Conservation (phyloP, 2,797 vertebrate species). For the Cyprinodon diabolis region DNA sequence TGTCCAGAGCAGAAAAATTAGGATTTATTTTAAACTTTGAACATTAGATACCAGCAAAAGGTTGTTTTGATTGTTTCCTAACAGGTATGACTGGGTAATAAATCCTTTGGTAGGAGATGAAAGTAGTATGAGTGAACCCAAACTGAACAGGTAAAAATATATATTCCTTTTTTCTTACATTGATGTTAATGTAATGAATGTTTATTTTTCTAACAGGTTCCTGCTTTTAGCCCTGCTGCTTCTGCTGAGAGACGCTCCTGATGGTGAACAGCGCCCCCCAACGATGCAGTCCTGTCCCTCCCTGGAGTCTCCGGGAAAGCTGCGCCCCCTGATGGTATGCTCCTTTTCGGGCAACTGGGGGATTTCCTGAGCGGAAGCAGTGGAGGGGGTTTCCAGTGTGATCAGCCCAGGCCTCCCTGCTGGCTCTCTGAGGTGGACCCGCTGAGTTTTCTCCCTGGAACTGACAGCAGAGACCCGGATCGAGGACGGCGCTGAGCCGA, state of each 20-base stretch:
- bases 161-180: no score
- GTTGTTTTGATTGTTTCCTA: no score
- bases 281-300: background rate
- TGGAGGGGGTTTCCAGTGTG: conserved; percentile 83
- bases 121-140: no score
- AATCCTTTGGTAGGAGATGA: no score
- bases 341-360: conserved; percentile 69
- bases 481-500: background rate
- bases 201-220: no score
- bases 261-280: background rate
- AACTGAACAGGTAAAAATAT: no score
- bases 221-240: no score
- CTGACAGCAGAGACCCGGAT: conserved; percentile 5
- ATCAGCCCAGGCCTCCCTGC: conserved; percentile 60
- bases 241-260: no score
- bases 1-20: background rate
- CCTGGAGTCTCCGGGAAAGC: background rate
- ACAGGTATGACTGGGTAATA: no score
- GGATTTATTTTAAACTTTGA: background rate
- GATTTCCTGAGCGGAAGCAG: conserved; percentile 88
- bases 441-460: conserved; percentile 21
- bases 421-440: conserved; percentile 55
- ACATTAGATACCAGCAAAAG: no score
- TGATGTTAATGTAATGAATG: no score
- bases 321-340: conserved; percentile 50